Percentiles rank a stretch among this genome's conserved stretches.
phyloP scores from a whole-genome alignment of 1,140 invertebrate species.

The Drosophila kikkawai region DNA sequence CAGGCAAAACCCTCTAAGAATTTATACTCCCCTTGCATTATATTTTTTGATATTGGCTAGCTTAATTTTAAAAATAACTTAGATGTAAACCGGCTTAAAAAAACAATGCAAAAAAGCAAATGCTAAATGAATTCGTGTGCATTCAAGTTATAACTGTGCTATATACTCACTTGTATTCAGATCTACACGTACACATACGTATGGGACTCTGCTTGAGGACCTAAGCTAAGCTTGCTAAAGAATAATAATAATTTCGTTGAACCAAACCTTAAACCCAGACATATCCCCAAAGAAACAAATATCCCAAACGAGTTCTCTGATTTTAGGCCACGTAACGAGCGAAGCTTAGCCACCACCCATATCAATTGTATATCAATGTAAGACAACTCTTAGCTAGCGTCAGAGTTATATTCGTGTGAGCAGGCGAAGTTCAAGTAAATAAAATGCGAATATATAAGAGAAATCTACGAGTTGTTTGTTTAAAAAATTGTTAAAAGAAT shows the following conservation, averaged over 20 bases:
- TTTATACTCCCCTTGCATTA: neutral
- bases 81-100: constrained; percentile 55
- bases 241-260: constrained; percentile 43
- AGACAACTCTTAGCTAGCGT: constrained; percentile 65
- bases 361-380: constrained; percentile 75
- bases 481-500: neutral
- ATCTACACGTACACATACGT: constrained; percentile 57
- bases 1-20: neutral
- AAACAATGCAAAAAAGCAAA: constrained; percentile 31
- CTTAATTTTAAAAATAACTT: constrained; percentile 38
- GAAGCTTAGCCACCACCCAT: constrained; percentile 76
- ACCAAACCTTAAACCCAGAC: constrained; percentile 25
- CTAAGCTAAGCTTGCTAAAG: constrained; percentile 11
- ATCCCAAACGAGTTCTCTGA: constrained; percentile 46
- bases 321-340: constrained; percentile 48
- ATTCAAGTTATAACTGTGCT: constrained; percentile 73
- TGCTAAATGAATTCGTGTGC: constrained; percentile 49
- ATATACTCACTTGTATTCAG: constrained; percentile 73
- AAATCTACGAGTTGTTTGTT: neutral
- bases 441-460: constrained; percentile 40
- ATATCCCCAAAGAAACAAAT: constrained; percentile 59
- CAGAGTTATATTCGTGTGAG: constrained; percentile 48
- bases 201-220: constrained; percentile 60
- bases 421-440: constrained; percentile 48
- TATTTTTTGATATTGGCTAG: constrained; percentile 2